A percentile compares a stretch with the other conserved stretches of the same genome.
These are phyloP conservation scores for Samia ricini DNA, from an alignment of 1,140 invertebrate genomes.

Conservation along the genomic window DNA sequence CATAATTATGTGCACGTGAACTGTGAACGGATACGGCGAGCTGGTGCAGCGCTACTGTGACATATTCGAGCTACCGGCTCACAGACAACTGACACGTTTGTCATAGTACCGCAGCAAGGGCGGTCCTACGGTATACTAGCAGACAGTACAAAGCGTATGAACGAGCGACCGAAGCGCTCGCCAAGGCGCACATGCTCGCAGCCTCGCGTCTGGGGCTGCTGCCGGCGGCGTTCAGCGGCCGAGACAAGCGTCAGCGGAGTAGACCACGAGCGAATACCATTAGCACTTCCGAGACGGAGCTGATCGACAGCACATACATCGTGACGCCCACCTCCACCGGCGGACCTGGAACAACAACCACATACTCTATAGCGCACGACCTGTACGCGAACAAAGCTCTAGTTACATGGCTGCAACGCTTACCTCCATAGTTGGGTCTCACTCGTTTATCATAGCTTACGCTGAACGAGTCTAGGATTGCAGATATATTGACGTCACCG, in stretches of 20 bases:
- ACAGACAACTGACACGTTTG: neutral
- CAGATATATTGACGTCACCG: constrained; percentile 95
- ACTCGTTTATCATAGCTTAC: constrained; percentile 98
- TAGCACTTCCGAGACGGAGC: constrained; percentile 97
- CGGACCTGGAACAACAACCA: constrained; percentile 88
- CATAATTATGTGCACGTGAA: constrained; percentile 5
- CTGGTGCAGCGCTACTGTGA: constrained; percentile 2
- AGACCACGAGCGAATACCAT: constrained; percentile 85
- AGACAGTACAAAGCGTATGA: constrained; percentile 61
- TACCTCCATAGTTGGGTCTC: constrained; percentile 98
- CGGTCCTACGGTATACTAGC: too few relatives aligned
- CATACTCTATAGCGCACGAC: constrained; percentile 41
- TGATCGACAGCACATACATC: constrained; percentile 98
- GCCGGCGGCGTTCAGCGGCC: constrained; percentile 32
- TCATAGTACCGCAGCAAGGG: neutral
- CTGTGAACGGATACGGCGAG: neutral
- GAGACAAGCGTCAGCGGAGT: constrained; percentile 41
- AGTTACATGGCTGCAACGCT: too few relatives aligned
- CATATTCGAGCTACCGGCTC: neutral
- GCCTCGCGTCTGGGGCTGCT: constrained; percentile 65
- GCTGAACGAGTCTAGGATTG: constrained; percentile 95
- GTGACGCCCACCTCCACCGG: constrained; percentile 96
- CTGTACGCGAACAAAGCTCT: too few relatives aligned
- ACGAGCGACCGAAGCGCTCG: constrained; percentile 36
- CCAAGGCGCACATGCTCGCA: constrained; percentile 67